Evolutionary conservation across 1,140 invertebrate species (phyloP).

Genomic region (Lethrus apterus): DNA sequence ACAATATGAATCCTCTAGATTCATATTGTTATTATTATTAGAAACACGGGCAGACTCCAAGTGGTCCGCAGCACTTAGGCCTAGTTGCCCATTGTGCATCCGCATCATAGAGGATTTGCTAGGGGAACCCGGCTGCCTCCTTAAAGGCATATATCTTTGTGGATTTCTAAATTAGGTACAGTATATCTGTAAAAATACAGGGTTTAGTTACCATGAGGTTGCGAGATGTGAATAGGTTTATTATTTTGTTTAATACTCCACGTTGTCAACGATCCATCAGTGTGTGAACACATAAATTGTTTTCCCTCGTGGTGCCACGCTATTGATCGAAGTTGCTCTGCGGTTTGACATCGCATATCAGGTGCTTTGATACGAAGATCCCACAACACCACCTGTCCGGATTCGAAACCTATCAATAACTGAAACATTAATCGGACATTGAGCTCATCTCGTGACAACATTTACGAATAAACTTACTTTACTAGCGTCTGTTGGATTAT

Average conservation of each 20-base stretch:
- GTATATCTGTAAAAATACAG: no score
- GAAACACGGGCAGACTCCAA: no score
- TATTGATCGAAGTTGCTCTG: conserved; percentile 75
- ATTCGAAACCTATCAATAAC: conserved; percentile 95
- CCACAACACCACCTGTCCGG: conserved; percentile 91
- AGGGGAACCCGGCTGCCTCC: no score
- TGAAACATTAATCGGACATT: conserved; percentile 43
- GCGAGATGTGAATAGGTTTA: conserved; percentile 73
- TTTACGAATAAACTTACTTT: conserved; percentile 58
- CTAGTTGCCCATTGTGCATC: no score
- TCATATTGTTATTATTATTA: no score
- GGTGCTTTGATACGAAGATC: conserved; percentile 78
- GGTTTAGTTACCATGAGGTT: conserved; percentile 89
- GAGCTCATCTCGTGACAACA: neutral
- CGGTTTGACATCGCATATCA: conserved; percentile 73
- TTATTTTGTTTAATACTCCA: conserved; percentile 73
- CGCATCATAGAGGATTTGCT: no score
- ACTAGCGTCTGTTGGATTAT: conserved; percentile 90
- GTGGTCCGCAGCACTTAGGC: no score
- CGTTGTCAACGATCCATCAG: conserved; percentile 88
- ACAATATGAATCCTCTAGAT: no score
- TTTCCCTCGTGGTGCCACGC: conserved; percentile 97
- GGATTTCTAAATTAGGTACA: no score
- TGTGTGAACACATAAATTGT: conserved; percentile 94
- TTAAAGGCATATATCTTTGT: no score